Evolutionary conservation across 1,140 invertebrate species (phyloP).

Genomic region (Diabrotica undecimpunctata): DNA sequence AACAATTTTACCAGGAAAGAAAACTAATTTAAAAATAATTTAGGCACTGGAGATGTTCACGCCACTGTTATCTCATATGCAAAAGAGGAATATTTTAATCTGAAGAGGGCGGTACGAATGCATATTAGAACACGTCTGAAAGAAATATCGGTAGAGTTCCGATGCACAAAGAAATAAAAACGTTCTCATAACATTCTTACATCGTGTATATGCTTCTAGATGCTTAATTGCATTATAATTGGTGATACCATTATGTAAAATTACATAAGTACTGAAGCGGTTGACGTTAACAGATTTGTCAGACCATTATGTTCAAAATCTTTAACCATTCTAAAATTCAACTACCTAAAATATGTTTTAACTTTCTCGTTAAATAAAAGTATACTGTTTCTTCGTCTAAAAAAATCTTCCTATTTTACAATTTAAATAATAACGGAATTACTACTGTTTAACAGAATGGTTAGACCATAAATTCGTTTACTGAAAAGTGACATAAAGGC

Average conservation of each 20-base stretch:
- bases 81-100: slow-evolving; percentile 12
- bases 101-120: slow-evolving; percentile 29
- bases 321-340: no score
- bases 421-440: no score
- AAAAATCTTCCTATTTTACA: no score
- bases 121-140: slow-evolving; percentile 32
- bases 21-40: no score
- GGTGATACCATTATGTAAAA: slow-evolving; percentile 13
- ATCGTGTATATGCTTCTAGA: slow-evolving; percentile 20
- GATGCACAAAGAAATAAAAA: slow-evolving; percentile 19
- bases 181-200: neutral
- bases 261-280: slow-evolving; percentile 4
- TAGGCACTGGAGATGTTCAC: neutral
- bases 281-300: neutral
- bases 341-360: no score
- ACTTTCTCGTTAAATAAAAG: no score
- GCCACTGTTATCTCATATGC: neutral
- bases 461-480: no score
- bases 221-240: slow-evolving; percentile 32
- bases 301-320: no score
- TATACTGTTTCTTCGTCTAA: no score
- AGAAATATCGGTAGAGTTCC: slow-evolving; percentile 35
- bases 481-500: no score
- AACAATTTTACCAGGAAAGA: no score
- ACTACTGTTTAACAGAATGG: no score